phyloP scores from a whole-genome alignment of 2,888 invertebrate species.

The Cheiracanthium punctorium region DNA sequence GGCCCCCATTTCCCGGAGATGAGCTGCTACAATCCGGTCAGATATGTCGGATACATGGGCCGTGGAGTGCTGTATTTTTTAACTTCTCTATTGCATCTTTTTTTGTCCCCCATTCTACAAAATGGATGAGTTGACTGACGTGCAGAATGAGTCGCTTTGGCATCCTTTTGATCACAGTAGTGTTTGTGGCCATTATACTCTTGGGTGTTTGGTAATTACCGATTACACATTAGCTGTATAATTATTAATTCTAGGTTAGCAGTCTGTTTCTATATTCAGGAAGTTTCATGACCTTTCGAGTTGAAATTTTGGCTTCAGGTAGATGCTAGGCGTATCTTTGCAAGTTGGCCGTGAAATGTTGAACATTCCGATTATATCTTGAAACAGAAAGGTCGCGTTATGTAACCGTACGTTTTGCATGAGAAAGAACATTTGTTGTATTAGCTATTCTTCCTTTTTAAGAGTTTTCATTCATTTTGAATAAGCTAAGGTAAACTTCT shows the following conservation, averaged over 20 bases:
- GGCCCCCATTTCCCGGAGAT: slow-evolving; percentile 56
- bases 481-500: too few species aligned
- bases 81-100: not conserved
- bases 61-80: not conserved
- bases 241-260: slow-evolving; percentile 31
- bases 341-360: too few species aligned
- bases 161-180: not conserved
- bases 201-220: not conserved
- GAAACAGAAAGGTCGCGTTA: too few species aligned
- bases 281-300: not conserved
- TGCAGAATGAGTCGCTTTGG: slow-evolving; percentile 24
- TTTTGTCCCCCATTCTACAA: not conserved
- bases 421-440: too few species aligned
- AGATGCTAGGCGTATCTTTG: too few species aligned
- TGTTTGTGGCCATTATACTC: too few species aligned
- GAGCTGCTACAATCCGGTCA: slow-evolving; percentile 58
- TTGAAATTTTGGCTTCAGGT: too few species aligned
- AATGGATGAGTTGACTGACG: slow-evolving; percentile 1
- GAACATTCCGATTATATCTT: too few species aligned
- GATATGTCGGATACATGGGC: slow-evolving; percentile 19
- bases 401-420: too few species aligned
- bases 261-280: not conserved
- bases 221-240: not conserved
- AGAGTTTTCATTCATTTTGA: too few species aligned
- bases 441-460: too few species aligned